Base-by-base conservation (phyloP, 2,888 invertebrate genomes). In the Ceramica pisi region DNA sequence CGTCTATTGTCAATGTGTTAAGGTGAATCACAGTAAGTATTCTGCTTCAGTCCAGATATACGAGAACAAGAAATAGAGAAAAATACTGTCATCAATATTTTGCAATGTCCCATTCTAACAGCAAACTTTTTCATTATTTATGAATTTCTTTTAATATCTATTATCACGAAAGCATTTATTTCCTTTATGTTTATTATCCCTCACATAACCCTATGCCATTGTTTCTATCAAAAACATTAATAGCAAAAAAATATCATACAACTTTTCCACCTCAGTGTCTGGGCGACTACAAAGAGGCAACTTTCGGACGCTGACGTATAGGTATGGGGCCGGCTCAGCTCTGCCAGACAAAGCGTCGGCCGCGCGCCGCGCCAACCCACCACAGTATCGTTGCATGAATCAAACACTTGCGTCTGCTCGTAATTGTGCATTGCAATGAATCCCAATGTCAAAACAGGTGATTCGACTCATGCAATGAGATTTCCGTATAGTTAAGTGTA, bases 341-440 rank as follows among this genome's bases (percentile, higher is more conserved):
- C 83, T 65, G 87, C 82, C 90, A 91, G 92, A 92, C 92, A 91
- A 87, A 88, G 87, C 87, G 92, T 89, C 91, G 89, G 84, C 88
- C 69, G 31, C 31, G 31, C 31, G 70, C 19, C 46, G 2, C 2
- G 19, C 19, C 46, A 19, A 8, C 75, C 81, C 73, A 76, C 69
- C 79, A 76, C 80, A 81, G 84, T 86, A 86, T 89, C 84, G 73
- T 71, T 78, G 80, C 77, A 86, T 82, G 83, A 86, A 89, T 89
- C 87, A 86, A 84, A 86, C 75, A 83, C 69, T 79, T 78, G 72
- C 72, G 72, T 75, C 78, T 35, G 38, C 56, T 64, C 75, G 83
- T 83, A 81, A 86, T 82, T 85, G 83, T 80, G 75, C 70, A 81
- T 69, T 81, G 71, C 81, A 81, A 79, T 86, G 85, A 82, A 81